A percentile compares a stretch with the other conserved stretches of the same genome.
phyloP scores from a whole-genome alignment of 2,113 vertebrate genomes.

The Scalopus aquaticus region DNA sequence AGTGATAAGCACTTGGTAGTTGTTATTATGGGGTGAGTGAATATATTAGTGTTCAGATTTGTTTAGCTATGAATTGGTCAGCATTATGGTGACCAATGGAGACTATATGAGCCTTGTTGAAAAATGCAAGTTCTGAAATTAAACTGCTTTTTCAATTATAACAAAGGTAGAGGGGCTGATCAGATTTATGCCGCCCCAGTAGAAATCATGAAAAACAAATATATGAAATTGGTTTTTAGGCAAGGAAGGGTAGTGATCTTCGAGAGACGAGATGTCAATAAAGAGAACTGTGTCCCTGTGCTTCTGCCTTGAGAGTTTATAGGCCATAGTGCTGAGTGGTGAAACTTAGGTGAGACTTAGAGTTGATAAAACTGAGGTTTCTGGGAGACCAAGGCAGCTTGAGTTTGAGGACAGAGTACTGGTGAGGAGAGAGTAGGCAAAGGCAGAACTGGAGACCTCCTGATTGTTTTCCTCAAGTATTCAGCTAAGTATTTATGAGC shows the following conservation, averaged over 20 bases:
- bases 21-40: background rate
- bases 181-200: background rate
- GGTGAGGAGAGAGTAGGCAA: background rate
- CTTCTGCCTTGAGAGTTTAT: background rate
- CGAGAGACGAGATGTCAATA: background rate
- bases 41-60: background rate
- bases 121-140: constrained; percentile 10
- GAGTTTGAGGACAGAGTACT: background rate
- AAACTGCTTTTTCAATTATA: background rate
- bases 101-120: background rate
- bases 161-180: background rate
- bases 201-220: background rate
- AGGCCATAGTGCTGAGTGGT: background rate
- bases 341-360: background rate
- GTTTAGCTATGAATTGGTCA: background rate
- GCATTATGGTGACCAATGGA: background rate
- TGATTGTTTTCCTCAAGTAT: background rate
- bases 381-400: background rate
- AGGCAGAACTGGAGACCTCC: background rate
- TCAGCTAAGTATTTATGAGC: background rate
- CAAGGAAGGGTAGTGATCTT: background rate
- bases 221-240: background rate
- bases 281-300: rapidly evolving
- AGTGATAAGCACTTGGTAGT: background rate
- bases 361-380: background rate